Base-by-base conservation (phyloP, 2,797 vertebrate species). In the Brotogeris chrysoptera region DNA sequence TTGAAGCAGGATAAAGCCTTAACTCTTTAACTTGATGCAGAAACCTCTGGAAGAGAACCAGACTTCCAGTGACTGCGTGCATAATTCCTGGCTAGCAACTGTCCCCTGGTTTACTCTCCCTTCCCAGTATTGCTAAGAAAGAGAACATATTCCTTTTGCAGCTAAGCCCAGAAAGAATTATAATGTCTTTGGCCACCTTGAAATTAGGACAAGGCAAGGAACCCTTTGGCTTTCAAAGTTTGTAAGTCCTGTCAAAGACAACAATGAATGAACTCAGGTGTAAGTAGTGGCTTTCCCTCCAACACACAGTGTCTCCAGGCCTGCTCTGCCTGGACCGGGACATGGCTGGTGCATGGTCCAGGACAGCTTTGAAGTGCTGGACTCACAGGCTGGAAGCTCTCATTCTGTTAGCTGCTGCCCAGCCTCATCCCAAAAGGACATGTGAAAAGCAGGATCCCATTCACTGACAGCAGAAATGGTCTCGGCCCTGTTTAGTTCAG, bases 241-340 rank as follows among this genome's bases (percentile, higher is more conserved):
- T 24, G 0, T 49, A 32, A 50, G 9, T 23, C 23, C 44, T 69
- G 9, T 53, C 30, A 59, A 80, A 80, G 23, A 66, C 23, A 18
- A 53, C 0, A 1, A 50, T 24, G 41, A 55, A 71, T 52, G 28
- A 44, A 57, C 44, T 74, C 46, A 78, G 43, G 18, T 0, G 0
- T 28, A 17, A 53, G 57, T 13, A 41, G 53, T 0, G 3, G 5
- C 36, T 13, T 9, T 46, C 11, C 1, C 0, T 52, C 32, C 25
- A 9, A 49, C 12, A 25, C 20, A 20, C 24, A 30, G 18, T 5
- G 6, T n/a, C 46, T 27, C 43, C 71, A 77, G 55, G 17, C 3
- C 52, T 38, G n/a, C 6, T 18, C 3, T 50, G 24, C n/a, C 52
- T 8, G 3, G 36, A 28, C n/a, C 13, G 47, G 38, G 52, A 49